These are phyloP conservation scores for Orchesella flavescens DNA, from an alignment of 2,888 invertebrate genomes.

Conservation along the genomic window DNA sequence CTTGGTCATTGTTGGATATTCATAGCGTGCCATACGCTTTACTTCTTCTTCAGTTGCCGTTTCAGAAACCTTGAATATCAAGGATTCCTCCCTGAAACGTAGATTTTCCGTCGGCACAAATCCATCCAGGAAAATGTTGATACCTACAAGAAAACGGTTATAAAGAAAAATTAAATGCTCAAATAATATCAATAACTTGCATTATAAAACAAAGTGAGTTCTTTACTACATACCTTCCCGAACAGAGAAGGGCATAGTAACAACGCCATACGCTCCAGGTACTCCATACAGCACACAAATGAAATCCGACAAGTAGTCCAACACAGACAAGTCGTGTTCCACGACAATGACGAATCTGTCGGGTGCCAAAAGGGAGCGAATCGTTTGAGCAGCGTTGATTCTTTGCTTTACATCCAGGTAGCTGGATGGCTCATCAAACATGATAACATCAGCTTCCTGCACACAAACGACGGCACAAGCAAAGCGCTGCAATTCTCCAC, in stretches of 20 bases:
- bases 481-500: slow-evolving; percentile 98
- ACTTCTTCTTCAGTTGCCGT: slow-evolving; percentile 98
- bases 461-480: slow-evolving; percentile 99
- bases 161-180: too few species aligned
- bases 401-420: slow-evolving; percentile 99
- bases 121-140: slow-evolving; percentile 99
- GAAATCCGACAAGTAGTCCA: slow-evolving; percentile 99
- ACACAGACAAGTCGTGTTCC: slow-evolving; percentile 98
- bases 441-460: slow-evolving; percentile 98
- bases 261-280: slow-evolving; percentile 99
- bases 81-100: slow-evolving; percentile 96
- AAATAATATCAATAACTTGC: too few species aligned
- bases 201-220: too few species aligned
- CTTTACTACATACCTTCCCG: slow-evolving; percentile 87
- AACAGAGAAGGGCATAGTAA: slow-evolving; percentile 99
- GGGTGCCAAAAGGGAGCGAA: slow-evolving; percentile 90
- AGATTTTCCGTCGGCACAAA: slow-evolving; percentile 99
- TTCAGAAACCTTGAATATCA: slow-evolving; percentile 98
- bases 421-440: slow-evolving; percentile 99
- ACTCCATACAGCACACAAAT: slow-evolving; percentile 99
- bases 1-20: slow-evolving; percentile 93
- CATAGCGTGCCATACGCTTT: slow-evolving; percentile 96
- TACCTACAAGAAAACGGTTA: too few species aligned
- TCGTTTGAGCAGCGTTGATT: slow-evolving; percentile 95
- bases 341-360: slow-evolving; percentile 98